Conservation (phyloP, 2,888 invertebrate genomes). For the Dermolepida albohirtum region DNA sequence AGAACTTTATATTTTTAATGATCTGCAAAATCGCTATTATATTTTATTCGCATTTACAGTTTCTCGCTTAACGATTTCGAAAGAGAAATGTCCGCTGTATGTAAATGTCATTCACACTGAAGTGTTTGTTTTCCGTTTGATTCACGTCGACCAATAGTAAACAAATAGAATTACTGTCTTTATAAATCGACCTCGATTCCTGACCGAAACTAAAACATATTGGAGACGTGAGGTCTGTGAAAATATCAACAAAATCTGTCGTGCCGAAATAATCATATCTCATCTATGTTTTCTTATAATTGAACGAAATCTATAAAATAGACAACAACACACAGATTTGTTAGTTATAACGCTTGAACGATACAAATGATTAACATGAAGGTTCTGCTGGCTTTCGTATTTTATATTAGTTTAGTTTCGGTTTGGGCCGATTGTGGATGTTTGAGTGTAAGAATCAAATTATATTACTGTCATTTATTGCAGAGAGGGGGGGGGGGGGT, state of each 20-base stretch:
- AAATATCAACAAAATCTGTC: neutral
- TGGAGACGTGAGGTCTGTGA: constrained; percentile 8
- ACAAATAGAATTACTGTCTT: neutral
- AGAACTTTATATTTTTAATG: too few relatives aligned
- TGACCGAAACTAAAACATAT: constrained; percentile 9
- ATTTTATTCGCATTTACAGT: too few relatives aligned
- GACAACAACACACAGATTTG: neutral
- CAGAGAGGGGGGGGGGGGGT: too few relatives aligned
- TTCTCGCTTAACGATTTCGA: too few relatives aligned
- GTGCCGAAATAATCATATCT: constrained; percentile 4
- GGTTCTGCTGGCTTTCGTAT: constrained; percentile 44
- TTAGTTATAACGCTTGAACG: neutral
- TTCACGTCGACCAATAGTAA: constrained; percentile 8
- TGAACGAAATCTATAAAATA: constrained; percentile 27
- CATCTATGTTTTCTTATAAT: constrained; percentile 4
- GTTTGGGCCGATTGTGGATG: constrained; percentile 60
- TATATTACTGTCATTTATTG: too few relatives aligned
- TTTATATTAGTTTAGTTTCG: constrained; percentile 48
- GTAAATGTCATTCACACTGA: neutral
- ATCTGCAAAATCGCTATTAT: too few relatives aligned
- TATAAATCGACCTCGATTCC: constrained; percentile 4
- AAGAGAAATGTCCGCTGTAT: too few relatives aligned
- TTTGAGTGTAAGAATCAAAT: constrained; percentile 56
- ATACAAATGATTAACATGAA: constrained; percentile 47
- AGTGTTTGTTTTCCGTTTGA: constrained; percentile 8